phyloP scores from a whole-genome alignment of 2,797 vertebrate genomes.

The Allobates femoralis region DNA sequence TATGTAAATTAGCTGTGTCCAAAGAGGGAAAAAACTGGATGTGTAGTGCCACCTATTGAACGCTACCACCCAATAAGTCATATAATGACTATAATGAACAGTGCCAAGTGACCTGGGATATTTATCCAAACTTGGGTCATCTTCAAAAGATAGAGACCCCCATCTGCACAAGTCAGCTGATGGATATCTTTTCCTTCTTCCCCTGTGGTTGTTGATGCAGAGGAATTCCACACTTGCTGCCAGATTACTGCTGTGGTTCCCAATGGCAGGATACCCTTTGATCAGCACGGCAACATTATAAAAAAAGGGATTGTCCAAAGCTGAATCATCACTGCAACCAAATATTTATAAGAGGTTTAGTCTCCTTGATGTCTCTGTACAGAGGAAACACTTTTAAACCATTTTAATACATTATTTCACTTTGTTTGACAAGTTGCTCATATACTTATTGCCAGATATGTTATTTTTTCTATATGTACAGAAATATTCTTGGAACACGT shows the following conservation, averaged over 20 bases:
- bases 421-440: conserved; percentile 32
- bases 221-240: neutral
- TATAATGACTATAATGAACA: too few species aligned
- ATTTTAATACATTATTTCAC: conserved; percentile 10
- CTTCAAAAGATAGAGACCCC: too few species aligned
- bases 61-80: too few species aligned
- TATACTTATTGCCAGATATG: neutral
- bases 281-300: neutral
- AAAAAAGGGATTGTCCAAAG: neutral
- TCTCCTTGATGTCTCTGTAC: neutral
- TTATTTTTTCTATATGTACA: neutral
- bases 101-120: too few species aligned
- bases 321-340: neutral
- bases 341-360: conserved; percentile 21
- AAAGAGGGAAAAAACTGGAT: too few species aligned
- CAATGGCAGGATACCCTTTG: neutral
- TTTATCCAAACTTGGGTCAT: too few species aligned
- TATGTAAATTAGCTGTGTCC: too few species aligned
- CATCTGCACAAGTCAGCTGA: too few species aligned
- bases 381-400: conserved; percentile 19
- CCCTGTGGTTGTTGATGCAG: neutral
- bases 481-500: conserved; percentile 2
- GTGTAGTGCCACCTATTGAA: too few species aligned
- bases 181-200: too few species aligned
- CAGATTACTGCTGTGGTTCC: neutral